Evolutionary conservation across 2,888 invertebrate species (phyloP).

Genomic region (Aspidiotus destructor): DNA sequence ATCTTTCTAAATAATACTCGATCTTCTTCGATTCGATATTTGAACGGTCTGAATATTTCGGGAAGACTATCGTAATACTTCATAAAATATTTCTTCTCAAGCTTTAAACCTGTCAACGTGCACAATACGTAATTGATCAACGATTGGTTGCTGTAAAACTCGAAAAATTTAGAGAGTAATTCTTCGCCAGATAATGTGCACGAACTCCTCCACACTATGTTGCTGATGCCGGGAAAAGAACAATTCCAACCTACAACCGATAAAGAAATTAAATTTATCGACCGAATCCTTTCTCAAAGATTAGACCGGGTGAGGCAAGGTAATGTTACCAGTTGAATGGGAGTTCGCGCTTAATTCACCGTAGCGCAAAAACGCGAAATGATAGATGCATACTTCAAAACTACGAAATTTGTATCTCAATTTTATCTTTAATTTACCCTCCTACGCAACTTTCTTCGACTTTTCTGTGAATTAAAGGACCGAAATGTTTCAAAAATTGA

Average conservation of each 20-base stretch:
- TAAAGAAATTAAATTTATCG: not conserved
- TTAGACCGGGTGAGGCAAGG: not conserved
- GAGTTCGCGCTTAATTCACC: too few relatives aligned
- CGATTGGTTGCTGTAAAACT: slow-evolving; percentile 27
- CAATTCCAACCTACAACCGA: slow-evolving; percentile 35
- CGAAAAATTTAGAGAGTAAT: slow-evolving; percentile 33
- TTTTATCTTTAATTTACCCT: too few relatives aligned
- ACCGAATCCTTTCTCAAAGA: not conserved
- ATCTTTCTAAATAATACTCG: slow-evolving; percentile 16
- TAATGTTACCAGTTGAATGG: too few relatives aligned
- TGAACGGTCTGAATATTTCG: slow-evolving; percentile 5
- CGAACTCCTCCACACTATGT: slow-evolving; percentile 22
- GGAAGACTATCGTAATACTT: slow-evolving; percentile 36
- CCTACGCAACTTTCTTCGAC: too few relatives aligned
- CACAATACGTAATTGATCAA: slow-evolving; percentile 33
- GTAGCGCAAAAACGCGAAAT: too few relatives aligned
- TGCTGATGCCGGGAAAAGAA: slow-evolving; percentile 22
- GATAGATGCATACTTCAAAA: too few relatives aligned
- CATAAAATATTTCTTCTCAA: slow-evolving; percentile 28
- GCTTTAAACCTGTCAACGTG: slow-evolving; percentile 23
- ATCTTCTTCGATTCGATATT: slow-evolving; percentile 15
- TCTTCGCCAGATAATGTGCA: slow-evolving; percentile 28
- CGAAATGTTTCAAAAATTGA: not conserved
- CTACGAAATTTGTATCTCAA: too few relatives aligned
- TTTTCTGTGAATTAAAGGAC: too few relatives aligned